These are phyloP conservation scores for Carlito syrichta DNA, from an alignment of 2,113 vertebrate genomes.

Conservation along the genomic window DNA sequence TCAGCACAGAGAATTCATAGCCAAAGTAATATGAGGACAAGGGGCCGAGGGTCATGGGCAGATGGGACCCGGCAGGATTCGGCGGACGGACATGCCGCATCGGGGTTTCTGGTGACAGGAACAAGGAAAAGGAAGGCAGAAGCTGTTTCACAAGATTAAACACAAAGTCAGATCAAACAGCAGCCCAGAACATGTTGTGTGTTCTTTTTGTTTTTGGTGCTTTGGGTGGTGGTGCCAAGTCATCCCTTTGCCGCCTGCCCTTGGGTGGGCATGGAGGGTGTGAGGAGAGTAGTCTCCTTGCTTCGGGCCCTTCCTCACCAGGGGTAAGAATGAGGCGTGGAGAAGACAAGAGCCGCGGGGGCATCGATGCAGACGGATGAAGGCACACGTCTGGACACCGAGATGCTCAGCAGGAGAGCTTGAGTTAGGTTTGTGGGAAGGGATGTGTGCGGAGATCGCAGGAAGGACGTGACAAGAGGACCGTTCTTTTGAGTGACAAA, in stretches of 20 bases:
- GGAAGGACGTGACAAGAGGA: neutral
- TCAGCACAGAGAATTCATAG: neutral
- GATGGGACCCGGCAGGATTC: neutral
- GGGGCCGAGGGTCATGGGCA: neutral
- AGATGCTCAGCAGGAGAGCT: no score
- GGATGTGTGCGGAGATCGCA: neutral
- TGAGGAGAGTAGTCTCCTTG: no score
- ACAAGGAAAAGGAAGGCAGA: neutral
- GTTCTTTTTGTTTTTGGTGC: neutral
- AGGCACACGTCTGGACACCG: no score
- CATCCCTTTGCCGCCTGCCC: no score
- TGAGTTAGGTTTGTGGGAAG: neutral
- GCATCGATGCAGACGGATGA: no score
- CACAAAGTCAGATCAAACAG: slow-evolving; percentile 4
- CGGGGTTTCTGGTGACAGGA: no score
- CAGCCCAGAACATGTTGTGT: neutral
- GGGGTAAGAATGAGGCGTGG: no score
- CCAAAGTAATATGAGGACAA: neutral
- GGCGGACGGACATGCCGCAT: no score
- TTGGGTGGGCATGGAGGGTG: no score
- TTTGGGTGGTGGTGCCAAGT: no score
- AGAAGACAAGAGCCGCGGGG: no score
- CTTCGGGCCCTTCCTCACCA: no score
- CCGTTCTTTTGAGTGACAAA: neutral
- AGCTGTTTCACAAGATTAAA: neutral